Base-by-base conservation (phyloP, 2,797 vertebrate genomes). In the Ctenopoma multispine region DNA sequence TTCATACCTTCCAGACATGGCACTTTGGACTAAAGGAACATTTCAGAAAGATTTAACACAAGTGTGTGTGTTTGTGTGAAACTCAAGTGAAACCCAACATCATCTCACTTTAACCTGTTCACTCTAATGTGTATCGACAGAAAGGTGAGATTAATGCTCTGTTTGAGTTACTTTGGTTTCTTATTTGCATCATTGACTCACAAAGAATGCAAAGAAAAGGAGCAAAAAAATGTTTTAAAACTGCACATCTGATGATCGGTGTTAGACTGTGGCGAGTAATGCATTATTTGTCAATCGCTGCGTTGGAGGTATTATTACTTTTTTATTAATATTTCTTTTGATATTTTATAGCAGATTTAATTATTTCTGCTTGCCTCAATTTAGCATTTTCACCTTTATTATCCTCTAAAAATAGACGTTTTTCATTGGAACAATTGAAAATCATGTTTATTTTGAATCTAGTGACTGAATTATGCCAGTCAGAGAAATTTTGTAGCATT, bases 1-100 rank as follows among this genome's bases (percentile, higher is more conserved):
- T 86, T 81, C 68, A 80, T 81, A 81, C 79, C 56, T 85, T 87
- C 69, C 79, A 82, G 71, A 89, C 75, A 80, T 79, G 86, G 91
- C 88, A 91, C 90, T 90, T 90, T 90, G 82, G 82, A 88, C 64
- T 73, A 69, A 72, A 88, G 53, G 56, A 77, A 82, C 70, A 63
- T 79, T 79, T 85, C 71, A 66, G 43, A 82, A 72, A 66, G 48
- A 77, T 87, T 78, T 63, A 75, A 81, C 53, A 17, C 64, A 58
- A 63, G 62, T 62, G 71, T 79, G 80, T 78, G 44, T 13, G 62
- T 62, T 69, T 79, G 80, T 77, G 44, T 46, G 44, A 44, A 44
- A 41, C 40, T 15, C 14, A 41, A 41, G 40, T 41, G 6, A 82
- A 84, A 64, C 58, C 69, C 44, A 61, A 46, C 23, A 41, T 64